phyloP scores from a whole-genome alignment of 2,888 invertebrate species.

The Sinelater perroti region DNA sequence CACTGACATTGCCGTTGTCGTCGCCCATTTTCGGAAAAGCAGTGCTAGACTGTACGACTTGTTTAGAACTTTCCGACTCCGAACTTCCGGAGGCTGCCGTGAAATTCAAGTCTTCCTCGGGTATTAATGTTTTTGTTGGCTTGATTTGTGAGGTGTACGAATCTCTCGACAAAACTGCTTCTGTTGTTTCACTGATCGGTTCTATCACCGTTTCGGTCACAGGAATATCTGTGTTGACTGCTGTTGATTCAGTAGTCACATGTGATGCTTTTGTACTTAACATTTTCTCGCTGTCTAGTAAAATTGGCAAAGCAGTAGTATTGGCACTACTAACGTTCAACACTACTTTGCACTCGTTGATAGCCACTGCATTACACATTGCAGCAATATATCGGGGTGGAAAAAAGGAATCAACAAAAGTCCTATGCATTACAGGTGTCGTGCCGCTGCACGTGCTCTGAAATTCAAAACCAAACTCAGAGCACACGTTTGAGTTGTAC shows the following conservation, averaged over 20 bases:
- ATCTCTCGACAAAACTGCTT: conserved; percentile 18
- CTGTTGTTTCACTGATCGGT: neutral
- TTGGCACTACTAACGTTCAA: conserved; percentile 66
- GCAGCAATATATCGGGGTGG: conserved; percentile 76
- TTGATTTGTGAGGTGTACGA: conserved; percentile 53
- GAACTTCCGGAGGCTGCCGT: conserved; percentile 38
- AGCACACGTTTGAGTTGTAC: conserved; percentile 68
- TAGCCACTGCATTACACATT: conserved; percentile 78
- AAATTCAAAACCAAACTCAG: conserved; percentile 70
- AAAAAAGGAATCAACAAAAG: conserved; percentile 71
- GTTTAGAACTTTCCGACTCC: conserved; percentile 35
- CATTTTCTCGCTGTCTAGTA: conserved; percentile 18
- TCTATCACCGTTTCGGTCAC: neutral
- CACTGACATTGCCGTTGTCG: conserved; percentile 1
- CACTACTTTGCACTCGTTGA: conserved; percentile 72
- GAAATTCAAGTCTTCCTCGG: conserved; percentile 45
- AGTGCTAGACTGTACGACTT: conserved; percentile 36
- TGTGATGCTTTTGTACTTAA: conserved; percentile 15
- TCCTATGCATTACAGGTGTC: conserved; percentile 58
- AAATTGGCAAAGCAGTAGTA: conserved; percentile 29
- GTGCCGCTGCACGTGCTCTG: conserved; percentile 32
- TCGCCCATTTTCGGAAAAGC: no score
- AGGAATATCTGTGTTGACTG: neutral
- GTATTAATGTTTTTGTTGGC: conserved; percentile 58
- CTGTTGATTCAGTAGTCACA: neutral